Evolutionary conservation across 2,888 invertebrate species (phyloP).

Genomic region (Dermolepida albohirtum): DNA sequence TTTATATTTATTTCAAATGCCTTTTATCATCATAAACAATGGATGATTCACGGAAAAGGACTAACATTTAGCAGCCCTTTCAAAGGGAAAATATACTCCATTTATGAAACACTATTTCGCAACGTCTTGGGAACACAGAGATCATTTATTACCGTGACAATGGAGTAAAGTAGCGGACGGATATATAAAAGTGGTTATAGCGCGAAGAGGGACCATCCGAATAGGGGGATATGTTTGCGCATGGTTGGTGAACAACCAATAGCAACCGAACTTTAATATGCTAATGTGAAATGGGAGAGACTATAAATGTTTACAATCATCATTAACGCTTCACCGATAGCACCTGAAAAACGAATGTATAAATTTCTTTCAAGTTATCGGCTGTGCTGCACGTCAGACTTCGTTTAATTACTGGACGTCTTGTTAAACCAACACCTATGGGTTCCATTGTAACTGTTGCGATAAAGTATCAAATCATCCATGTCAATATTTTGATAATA

Average conservation of each 20-base stretch:
- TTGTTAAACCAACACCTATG: conserved; percentile 25
- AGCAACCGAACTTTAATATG: conserved; percentile 43
- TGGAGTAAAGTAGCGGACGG: conserved; percentile 58
- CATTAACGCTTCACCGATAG: conserved; percentile 44
- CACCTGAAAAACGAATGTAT: conserved; percentile 30
- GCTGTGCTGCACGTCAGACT: conserved; percentile 29
- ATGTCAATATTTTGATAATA: conserved; percentile 33
- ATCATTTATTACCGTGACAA: conserved; percentile 61
- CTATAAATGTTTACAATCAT: conserved; percentile 47
- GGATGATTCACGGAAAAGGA: conserved; percentile 50
- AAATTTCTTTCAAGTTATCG: conserved; percentile 30
- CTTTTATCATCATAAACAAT: conserved; percentile 44
- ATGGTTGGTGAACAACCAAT: conserved; percentile 50
- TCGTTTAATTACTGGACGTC: conserved; percentile 36
- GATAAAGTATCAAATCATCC: conserved; percentile 20
- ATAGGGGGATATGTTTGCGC: conserved; percentile 49
- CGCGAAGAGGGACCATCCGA: conserved; percentile 49
- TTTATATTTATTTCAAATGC: conserved; percentile 35
- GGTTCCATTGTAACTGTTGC: conserved; percentile 13
- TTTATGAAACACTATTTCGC: conserved; percentile 53
- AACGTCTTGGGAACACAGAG: conserved; percentile 54
- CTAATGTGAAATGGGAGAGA: conserved; percentile 48
- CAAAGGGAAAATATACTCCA: conserved; percentile 56
- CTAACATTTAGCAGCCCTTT: conserved; percentile 53
- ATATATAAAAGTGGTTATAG: conserved; percentile 55